Conservation (phyloP, 2,888 invertebrate genomes). For the Rhodophaea formosa region DNA sequence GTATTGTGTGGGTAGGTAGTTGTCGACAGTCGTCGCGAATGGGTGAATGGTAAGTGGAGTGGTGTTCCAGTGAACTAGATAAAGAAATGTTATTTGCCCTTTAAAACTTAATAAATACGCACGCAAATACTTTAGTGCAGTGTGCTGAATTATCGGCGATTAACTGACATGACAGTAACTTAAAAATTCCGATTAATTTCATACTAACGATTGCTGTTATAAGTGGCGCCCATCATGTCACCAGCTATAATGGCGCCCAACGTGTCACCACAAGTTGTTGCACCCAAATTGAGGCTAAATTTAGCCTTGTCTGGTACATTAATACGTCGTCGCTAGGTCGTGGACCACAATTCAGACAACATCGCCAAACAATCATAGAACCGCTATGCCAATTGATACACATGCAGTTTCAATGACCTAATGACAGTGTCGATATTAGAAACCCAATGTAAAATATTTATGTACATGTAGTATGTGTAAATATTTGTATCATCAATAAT, state of each 20-base stretch:
- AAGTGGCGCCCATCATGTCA: background rate
- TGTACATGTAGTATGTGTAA: background rate
- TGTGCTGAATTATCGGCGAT: no score
- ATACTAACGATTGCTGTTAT: background rate
- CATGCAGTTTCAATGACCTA: slow-evolving; percentile 43
- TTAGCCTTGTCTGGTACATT: background rate
- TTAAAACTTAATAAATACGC: no score
- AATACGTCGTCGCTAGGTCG: slow-evolving; percentile 42
- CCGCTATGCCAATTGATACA: slow-evolving; percentile 50
- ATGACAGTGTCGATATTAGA: background rate
- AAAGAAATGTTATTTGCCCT: no score
- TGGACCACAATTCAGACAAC: slow-evolving; percentile 42
- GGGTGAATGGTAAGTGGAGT: no score
- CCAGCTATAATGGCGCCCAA: slow-evolving; percentile 1
- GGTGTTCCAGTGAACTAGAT: no score
- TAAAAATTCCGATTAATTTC: no score
- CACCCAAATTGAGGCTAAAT: slow-evolving; percentile 17
- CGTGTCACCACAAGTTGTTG: slow-evolving; percentile 11
- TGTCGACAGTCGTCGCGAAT: no score
- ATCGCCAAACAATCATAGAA: slow-evolving; percentile 36
- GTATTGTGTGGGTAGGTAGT: no score
- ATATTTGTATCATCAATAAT: background rate
- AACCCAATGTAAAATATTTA: background rate
- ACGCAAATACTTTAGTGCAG: no score
- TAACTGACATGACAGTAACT: no score